Base-by-base conservation (phyloP, 2,888 invertebrate species). In the Nemoura dubitans region DNA sequence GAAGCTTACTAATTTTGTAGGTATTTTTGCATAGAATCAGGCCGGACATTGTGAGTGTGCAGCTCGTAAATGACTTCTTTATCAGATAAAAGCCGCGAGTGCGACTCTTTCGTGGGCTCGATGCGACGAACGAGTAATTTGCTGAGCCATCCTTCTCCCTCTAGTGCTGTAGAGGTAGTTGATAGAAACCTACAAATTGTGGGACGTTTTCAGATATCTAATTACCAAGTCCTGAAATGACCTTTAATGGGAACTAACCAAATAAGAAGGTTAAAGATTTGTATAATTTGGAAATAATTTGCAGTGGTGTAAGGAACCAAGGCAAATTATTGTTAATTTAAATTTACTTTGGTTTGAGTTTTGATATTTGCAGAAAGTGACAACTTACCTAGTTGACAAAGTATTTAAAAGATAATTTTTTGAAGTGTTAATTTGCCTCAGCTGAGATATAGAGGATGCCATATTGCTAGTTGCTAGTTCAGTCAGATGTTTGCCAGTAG, bases 51-150 rank as follows among this genome's bases (percentile, higher is more conserved):
- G 92, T 99, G 98, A 88, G 98, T 98, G 91, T 98, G 97, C 87
- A 99, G 93, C 88, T 98, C 98, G 92, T 98, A 99, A 90, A 99
- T 96, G 87, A 96, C 95, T 92, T 99, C 99, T 92, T 98, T 98
- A 92, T 98, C 98, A 90, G 98, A 98, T 83, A 99, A 94, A 95
- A 98, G 97, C 88, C 98, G 96, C 90, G 99, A 99, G 92, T 99
- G 99, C 1, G 98, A 96, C 91, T 98, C 98, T 92, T 98, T 98
- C 0, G 98, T 97, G 5, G 98, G 97, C 91, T 98, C 98, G 90
- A 98, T 97, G 91, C 96, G 97, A 88, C 98, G 94, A 80, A 98
- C 98, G 90, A 98, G 93, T 88, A 98, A 92, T 92, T 97, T 98
- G 89, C 96, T 97, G 87, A 98, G 92, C 97, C 98, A 98, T 89